Conservation (phyloP, 2,797 vertebrate genomes). For the Lates japonicus region DNA sequence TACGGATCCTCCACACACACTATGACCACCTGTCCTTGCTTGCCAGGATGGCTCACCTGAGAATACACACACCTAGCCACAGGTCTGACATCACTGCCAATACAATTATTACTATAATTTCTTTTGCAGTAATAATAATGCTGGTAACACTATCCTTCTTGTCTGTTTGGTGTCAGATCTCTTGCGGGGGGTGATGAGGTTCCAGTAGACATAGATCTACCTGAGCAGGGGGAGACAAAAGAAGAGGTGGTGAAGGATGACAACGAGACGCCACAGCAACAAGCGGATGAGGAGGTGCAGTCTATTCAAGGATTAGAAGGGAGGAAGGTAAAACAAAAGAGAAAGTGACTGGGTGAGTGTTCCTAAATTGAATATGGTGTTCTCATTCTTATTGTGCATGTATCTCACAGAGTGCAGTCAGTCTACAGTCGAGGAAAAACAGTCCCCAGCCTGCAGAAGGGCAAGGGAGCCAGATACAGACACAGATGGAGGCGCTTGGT, state of each 20-base stretch:
- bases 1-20: conserved; percentile 90
- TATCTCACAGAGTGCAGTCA: conserved; percentile 67
- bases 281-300: conserved; percentile 61
- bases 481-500: conserved; percentile 62
- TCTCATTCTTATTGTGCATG: conserved; percentile 24
- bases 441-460: conserved; percentile 40
- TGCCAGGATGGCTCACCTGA: conserved; percentile 45
- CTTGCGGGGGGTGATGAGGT: conserved; percentile 30
- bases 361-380: background rate
- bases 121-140: background rate
- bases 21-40: conserved; percentile 91
- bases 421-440: conserved; percentile 56
- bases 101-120: background rate
- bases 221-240: conserved; percentile 3
- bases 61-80: conserved; percentile 23
- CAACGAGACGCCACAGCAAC: background rate
- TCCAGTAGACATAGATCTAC: background rate
- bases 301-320: conserved; percentile 48
- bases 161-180: conserved; percentile 39
- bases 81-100: conserved; percentile 27
- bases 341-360: background rate
- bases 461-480: conserved; percentile 57
- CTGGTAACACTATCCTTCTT: background rate
- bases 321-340: conserved; percentile 62
- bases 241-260: conserved; percentile 35